Evolutionary conservation across 2,113 vertebrate genomes (phyloP), one percentile per base, ranked within the genome.

Genomic region (Callipepla squamata): DNA sequence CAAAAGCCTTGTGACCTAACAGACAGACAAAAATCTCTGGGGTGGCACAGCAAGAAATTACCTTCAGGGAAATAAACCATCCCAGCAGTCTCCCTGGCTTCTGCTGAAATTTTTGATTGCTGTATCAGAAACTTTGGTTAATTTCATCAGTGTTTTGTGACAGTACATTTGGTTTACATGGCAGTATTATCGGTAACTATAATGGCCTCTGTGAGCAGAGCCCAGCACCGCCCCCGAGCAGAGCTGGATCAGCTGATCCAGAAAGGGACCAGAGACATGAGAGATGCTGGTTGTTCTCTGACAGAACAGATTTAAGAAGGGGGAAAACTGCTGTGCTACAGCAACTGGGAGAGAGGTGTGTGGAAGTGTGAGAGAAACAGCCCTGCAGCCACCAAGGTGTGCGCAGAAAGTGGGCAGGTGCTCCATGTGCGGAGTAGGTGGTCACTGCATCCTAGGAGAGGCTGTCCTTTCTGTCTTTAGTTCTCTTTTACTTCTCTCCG

Each of bases 41-140:
- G 19, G 19, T 47, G 8, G 17, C 18, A 19, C 45, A 47, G 40
- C 6, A 3, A 1, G 3, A 44, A 79, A 51, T 0, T 1, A 21
- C 13, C 2, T 1, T 3, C 36, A 50, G 45, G 36, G 44, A 66
- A 50, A 47, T 14, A 7, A 59, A 22, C 9, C 45, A 16, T 26
- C 57, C 87, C 13, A 32, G 15, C 16, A 9, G 3, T 16, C 58
- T 85, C 22, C 21, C 16, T 59, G 15, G 8, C n/a, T 90, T 82
- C 40, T 4, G 0, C 16, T 14, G 11, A 14, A 68, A 7, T 13
- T 87, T 50, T 55, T 59, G 42, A 30, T 53, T 50, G 4, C 8
- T 81, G 0, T 0, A 72, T 44, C 7, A 63, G 57, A 23, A 86
- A 53, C 15, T 73, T 32, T 63, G 0, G 22, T 63, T 58, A 28